Evolutionary conservation across 2,113 vertebrate species (phyloP).

Genomic region (Lates calcarifer): DNA sequence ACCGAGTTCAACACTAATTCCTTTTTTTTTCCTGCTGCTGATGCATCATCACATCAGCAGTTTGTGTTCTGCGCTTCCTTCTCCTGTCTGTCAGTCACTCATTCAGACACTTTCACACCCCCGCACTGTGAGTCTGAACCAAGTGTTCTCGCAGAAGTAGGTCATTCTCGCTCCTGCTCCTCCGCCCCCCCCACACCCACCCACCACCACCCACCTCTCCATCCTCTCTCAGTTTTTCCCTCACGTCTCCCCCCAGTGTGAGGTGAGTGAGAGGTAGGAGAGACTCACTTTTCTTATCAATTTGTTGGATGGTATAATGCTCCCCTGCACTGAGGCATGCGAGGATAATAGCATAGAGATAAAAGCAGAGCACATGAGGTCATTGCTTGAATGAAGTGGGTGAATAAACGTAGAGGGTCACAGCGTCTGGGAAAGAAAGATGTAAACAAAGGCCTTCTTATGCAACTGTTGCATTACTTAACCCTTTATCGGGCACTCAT

Average conservation of each 20-base stretch:
- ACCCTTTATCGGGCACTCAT: too few species aligned
- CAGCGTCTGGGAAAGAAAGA: background rate
- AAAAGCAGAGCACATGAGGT: background rate
- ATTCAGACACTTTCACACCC: constrained; percentile 67
- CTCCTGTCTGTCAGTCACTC: constrained; percentile 59
- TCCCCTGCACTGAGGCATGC: background rate
- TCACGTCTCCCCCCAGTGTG: constrained; percentile 2
- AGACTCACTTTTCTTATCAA: background rate
- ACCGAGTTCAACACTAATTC: background rate
- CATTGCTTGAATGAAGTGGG: background rate
- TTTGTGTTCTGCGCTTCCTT: constrained; percentile 45
- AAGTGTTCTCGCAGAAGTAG: constrained; percentile 77
- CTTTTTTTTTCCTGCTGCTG: background rate
- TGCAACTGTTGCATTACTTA: too few species aligned
- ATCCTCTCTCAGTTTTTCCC: constrained; percentile 3
- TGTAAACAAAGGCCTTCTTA: background rate
- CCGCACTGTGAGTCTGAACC: constrained; percentile 46
- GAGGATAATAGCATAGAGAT: background rate
- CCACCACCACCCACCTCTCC: constrained; percentile 12
- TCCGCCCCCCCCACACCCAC: constrained; percentile 11
- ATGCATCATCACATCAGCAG: constrained; percentile 38
- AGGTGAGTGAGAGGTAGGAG: background rate
- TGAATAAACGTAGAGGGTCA: too few species aligned
- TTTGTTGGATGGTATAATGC: background rate
- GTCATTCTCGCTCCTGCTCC: constrained; percentile 48